phyloP scores from a whole-genome alignment of 2,797 vertebrate genomes.

The Forpus xanthops region DNA sequence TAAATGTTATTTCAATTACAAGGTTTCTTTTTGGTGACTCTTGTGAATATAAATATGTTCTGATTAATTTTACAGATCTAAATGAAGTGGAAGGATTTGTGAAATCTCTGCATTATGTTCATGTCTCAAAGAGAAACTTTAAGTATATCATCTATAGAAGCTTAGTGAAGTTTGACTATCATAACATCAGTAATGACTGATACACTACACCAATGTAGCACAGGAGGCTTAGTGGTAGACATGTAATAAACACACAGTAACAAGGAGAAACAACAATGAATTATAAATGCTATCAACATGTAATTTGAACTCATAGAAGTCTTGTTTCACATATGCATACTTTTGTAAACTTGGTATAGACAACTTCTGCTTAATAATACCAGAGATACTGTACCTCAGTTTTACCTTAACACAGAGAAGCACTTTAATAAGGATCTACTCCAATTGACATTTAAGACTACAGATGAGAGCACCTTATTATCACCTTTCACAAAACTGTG shows the following conservation, averaged over 20 bases:
- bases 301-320: background rate
- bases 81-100: background rate
- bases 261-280: background rate
- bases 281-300: background rate
- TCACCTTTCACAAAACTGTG: background rate
- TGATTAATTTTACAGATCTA: constrained; percentile 21
- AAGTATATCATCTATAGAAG: background rate
- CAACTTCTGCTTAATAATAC: background rate
- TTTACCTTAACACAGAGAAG: background rate
- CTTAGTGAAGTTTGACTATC: background rate
- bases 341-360: background rate
- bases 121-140: background rate
- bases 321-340: background rate
- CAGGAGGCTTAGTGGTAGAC: background rate
- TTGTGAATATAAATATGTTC: background rate
- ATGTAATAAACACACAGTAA: background rate
- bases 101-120: background rate
- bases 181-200: background rate
- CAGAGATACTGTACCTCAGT: background rate
- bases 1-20: constrained; percentile 5
- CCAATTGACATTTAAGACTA: background rate
- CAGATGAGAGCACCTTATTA: background rate
- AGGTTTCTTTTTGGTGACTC: background rate
- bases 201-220: background rate
- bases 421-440: background rate